Conservation (phyloP, 2,888 invertebrate species). For the Petrolisthes cinctipes region DNA sequence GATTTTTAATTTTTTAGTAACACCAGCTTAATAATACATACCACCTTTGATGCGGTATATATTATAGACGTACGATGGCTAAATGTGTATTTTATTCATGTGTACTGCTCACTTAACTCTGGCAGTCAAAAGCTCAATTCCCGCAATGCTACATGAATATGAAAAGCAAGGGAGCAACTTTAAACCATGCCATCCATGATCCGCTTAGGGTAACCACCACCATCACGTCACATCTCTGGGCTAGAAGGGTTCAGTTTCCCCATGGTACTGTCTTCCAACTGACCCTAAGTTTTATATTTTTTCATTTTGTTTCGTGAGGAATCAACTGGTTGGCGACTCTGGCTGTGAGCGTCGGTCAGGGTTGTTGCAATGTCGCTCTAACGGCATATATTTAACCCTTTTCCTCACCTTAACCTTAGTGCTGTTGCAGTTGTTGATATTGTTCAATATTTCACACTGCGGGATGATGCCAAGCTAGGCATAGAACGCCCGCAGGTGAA, state of each 20-base stretch:
- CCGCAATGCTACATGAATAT: slow-evolving; percentile 3
- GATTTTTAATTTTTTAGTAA: too few relatives aligned
- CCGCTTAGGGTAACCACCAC: slow-evolving; percentile 6
- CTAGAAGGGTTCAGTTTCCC: slow-evolving; percentile 13
- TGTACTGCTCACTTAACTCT: too few relatives aligned
- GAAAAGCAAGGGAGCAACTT: slow-evolving; percentile 10
- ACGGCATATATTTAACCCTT: slow-evolving; percentile 30
- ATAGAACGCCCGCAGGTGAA: slow-evolving; percentile 38
- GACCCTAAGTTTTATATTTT: not conserved
- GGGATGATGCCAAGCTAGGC: slow-evolving; percentile 31
- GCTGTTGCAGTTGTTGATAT: not conserved
- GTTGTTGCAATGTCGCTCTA: slow-evolving; percentile 54
- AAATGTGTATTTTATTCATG: too few relatives aligned
- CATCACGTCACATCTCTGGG: not conserved
- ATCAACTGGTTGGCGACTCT: slow-evolving; percentile 58
- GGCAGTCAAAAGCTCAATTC: not conserved
- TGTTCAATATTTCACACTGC: slow-evolving; percentile 34
- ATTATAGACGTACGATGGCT: too few relatives aligned
- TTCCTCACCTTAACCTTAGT: not conserved
- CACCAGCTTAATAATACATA: too few relatives aligned
- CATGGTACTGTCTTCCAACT: not conserved
- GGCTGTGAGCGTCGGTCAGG: slow-evolving; percentile 35
- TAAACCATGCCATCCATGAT: slow-evolving; percentile 14
- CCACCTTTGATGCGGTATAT: too few relatives aligned
- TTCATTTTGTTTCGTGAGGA: slow-evolving; percentile 40